These are phyloP conservation scores for Tetramorium bicarinatum DNA, from an alignment of 2,888 invertebrate genomes.

Conservation along the genomic window DNA sequence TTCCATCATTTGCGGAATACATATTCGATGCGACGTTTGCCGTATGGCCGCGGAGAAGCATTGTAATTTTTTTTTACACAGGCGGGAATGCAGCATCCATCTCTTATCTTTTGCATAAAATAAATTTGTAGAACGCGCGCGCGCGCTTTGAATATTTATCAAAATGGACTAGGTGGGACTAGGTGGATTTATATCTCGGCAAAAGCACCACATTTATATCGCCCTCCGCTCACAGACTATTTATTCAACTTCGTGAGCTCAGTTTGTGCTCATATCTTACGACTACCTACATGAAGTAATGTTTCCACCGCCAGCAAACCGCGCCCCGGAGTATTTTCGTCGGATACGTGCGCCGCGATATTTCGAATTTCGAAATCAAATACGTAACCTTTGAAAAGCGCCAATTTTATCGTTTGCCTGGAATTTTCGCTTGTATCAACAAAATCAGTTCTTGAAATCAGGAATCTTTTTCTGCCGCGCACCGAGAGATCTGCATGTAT, in stretches of 20 bases:
- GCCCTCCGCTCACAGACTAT: slow-evolving; percentile 15
- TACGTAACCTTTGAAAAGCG: not conserved
- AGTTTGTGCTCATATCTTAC: slow-evolving; percentile 19
- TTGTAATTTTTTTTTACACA: not conserved
- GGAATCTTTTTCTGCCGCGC: not conserved
- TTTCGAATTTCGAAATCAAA: slow-evolving; percentile 29
- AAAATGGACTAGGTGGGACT: slow-evolving; percentile 3
- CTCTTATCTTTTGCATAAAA: not conserved
- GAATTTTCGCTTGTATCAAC: not conserved
- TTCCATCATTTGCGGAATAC: not conserved
- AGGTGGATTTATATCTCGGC: slow-evolving; percentile 15
- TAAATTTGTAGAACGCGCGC: slow-evolving; percentile 4
- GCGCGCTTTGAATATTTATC: slow-evolving; percentile 13
- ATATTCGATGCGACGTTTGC: not conserved
- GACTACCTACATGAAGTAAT: not conserved
- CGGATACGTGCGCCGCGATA: not conserved
- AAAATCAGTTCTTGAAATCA: not conserved
- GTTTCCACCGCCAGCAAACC: not conserved
- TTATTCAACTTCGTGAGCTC: slow-evolving; percentile 23
- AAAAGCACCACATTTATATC: slow-evolving; percentile 4
- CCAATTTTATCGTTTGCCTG: not conserved
- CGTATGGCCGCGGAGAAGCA: not conserved
- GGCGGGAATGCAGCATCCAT: not conserved
- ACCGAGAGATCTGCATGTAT: not conserved
- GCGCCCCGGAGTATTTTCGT: not conserved